Conservation (phyloP, 2,113 vertebrate species). For the Pseudopodoces humilis region DNA sequence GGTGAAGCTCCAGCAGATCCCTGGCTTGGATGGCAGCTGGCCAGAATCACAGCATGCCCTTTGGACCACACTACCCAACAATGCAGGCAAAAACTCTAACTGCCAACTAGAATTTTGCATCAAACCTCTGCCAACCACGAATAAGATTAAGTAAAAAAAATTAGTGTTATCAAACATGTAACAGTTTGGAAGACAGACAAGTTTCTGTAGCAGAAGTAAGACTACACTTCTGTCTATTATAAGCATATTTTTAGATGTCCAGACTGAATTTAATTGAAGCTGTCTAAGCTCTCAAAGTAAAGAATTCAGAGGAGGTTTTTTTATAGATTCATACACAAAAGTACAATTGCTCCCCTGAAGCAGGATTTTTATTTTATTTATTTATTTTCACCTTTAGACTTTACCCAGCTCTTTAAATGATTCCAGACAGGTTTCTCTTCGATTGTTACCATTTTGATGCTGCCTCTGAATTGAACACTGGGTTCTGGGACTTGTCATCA, state of each 20-base stretch:
- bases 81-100: not conserved
- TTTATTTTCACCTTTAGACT: not conserved
- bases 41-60: not conserved
- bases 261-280: slow-evolving; percentile 25
- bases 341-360: slow-evolving; percentile 15
- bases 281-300: not conserved
- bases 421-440: not conserved
- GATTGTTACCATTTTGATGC: not conserved
- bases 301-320: slow-evolving; percentile 17
- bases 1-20: not conserved
- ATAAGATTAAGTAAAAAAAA: not conserved
- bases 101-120: not conserved
- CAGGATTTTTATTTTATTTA: not conserved
- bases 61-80: not conserved
- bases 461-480: not conserved
- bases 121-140: not conserved
- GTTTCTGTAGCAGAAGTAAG: not conserved
- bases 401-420: slow-evolving; percentile 21
- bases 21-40: not conserved
- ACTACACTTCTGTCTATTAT: not conserved
- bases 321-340: slow-evolving; percentile 7
- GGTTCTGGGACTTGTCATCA: not conserved
- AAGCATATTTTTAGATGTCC: slow-evolving; percentile 32
- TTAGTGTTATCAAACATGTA: not conserved
- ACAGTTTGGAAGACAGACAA: not conserved